Evolutionary conservation across 2,113 vertebrate species (phyloP).

Genomic region (Scatophagus argus): DNA sequence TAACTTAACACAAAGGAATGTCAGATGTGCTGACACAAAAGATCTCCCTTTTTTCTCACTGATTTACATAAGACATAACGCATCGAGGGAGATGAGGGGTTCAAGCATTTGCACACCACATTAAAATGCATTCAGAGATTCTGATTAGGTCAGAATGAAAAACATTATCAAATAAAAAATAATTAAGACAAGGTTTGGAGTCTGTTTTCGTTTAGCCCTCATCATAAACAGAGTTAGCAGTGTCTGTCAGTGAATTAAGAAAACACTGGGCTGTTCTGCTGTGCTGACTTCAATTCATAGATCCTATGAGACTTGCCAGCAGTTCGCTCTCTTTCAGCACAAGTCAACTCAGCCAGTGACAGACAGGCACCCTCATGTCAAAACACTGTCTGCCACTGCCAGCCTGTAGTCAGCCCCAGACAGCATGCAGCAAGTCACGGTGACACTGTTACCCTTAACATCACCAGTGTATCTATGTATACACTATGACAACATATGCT

Average conservation of each 20-base stretch:
- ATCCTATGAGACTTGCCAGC: slow-evolving; percentile 72
- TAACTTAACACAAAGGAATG: slow-evolving; percentile 73
- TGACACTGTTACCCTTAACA: slow-evolving; percentile 21
- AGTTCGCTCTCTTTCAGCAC: slow-evolving; percentile 75
- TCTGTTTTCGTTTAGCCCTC: slow-evolving; percentile 71
- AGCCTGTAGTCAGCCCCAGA: slow-evolving; percentile 37
- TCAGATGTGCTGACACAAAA: slow-evolving; percentile 72
- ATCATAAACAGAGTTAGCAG: slow-evolving; percentile 72
- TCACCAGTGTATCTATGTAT: slow-evolving; percentile 18
- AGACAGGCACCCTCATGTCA: slow-evolving; percentile 76
- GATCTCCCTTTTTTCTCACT: slow-evolving; percentile 40
- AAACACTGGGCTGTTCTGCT: slow-evolving; percentile 68
- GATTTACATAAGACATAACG: slow-evolving; percentile 67
- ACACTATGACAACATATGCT: slow-evolving; percentile 37
- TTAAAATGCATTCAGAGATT: slow-evolving; percentile 61
- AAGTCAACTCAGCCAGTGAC: slow-evolving; percentile 69
- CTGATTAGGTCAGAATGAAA: slow-evolving; percentile 67
- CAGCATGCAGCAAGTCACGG: slow-evolving; percentile 18
- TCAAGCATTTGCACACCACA: slow-evolving; percentile 62
- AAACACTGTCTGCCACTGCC: slow-evolving; percentile 72
- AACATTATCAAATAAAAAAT: slow-evolving; percentile 72
- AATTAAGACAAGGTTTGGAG: slow-evolving; percentile 62
- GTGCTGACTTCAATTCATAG: slow-evolving; percentile 65
- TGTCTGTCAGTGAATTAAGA: slow-evolving; percentile 73
- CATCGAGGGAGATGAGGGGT: slow-evolving; percentile 56